Percentiles rank a stretch among this genome's conserved stretches.
Conservation (phyloP, 2,113 vertebrate genomes). For the Entomyzon cyanotis region DNA sequence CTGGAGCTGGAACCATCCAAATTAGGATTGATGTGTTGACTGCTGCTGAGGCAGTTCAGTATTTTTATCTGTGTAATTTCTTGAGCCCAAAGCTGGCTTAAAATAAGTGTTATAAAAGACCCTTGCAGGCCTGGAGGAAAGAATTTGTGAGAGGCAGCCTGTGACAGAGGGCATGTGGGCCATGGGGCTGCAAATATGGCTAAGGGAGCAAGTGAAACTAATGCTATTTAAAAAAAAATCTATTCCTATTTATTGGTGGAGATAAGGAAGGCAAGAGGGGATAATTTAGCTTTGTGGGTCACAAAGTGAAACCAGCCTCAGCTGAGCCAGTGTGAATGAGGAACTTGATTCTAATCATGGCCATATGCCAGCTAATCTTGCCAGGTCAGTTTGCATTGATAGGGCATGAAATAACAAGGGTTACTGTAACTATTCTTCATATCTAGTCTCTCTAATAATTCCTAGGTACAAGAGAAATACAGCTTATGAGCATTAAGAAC, state of each 20-base stretch:
- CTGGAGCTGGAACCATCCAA: not conserved
- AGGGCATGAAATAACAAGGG: not conserved
- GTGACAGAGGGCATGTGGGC: not conserved
- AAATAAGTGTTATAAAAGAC: not conserved
- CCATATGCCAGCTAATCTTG: not conserved
- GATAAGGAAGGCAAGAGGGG: not conserved
- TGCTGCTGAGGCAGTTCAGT: not conserved
- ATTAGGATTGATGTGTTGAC: not conserved
- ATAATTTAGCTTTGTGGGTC: not conserved
- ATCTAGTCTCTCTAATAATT: not conserved
- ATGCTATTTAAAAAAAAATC: not conserved
- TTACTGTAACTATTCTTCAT: not conserved
- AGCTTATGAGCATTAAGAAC: not conserved
- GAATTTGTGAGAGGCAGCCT: not conserved
- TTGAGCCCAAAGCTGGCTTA: not conserved
- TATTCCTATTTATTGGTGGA: not conserved
- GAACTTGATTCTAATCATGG: not conserved
- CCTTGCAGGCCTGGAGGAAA: not conserved
- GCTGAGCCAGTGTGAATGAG: accelerated
- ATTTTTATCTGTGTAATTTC: not conserved
- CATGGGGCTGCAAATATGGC: not conserved
- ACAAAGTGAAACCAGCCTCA: not conserved
- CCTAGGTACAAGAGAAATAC: not conserved
- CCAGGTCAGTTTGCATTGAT: not conserved
- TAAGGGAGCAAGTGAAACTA: not conserved